Evolutionary conservation across 2,113 vertebrate species (phyloP), one percentile per base, ranked within the genome.

Genomic region (Brachypteracias leptosomus): DNA sequence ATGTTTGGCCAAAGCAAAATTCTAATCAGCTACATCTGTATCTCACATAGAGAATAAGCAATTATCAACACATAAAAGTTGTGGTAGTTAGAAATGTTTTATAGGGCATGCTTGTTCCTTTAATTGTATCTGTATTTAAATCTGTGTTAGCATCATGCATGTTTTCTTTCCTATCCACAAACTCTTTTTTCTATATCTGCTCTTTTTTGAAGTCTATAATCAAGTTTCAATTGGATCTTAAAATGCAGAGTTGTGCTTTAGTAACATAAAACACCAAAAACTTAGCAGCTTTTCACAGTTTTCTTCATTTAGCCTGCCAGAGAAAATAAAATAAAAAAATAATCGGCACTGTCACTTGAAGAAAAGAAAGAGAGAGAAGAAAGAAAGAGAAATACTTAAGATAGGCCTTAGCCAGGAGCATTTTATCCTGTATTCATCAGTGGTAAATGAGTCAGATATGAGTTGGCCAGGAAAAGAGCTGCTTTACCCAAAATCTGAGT

Each of bases 401-500:
- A 97, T 97, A 96, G 95, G 97, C 63, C 74, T 93, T 95, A 94
- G 97, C 97, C 97, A 98, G 94, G 95, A 98, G 97, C 94, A 94
- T 98, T 98, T 98, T 97, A 98, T 98, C 94, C 96, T 97, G 96
- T 97, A 97, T 97, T 97, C 98, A 96, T 97, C 95, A 97, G 97
- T 97, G 98, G 97, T 98, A 98, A 98, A 97, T 98, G 98, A 98
- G 97, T 98, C 97, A 98, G 98, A 98, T 98, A 98, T 96, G 95
- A 97, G 94, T 96, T 98, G 98, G 98, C 98, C 96, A 98, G 97
- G 88, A 98, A 98, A 98, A 97, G 96, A 97, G 61, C 81, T 89
- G 94, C 96, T 97, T 98, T 98, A 97, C 98, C 97, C 98, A 98
- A 98, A 98, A 97, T 97, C 93, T 93, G 90, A 97, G 96, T 90